These are phyloP conservation scores for Dasyornis broadbenti DNA, from an alignment of 2,113 vertebrate genomes.

Conservation along the genomic window DNA sequence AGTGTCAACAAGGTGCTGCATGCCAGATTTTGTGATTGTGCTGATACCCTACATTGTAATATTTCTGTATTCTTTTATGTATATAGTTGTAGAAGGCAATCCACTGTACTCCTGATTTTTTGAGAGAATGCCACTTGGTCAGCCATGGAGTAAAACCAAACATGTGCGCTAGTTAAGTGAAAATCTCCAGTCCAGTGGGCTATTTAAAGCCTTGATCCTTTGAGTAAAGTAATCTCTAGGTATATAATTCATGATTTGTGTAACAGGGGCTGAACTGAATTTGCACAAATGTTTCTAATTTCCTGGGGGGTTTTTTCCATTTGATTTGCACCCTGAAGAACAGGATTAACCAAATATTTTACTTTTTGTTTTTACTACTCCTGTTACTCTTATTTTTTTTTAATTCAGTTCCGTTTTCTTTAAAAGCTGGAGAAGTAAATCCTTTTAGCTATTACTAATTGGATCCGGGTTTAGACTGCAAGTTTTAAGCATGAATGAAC, in stretches of 20 bases:
- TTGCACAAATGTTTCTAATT: conserved; percentile 28
- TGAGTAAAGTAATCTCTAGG: not conserved
- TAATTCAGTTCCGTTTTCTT: not conserved
- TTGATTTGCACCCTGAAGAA: conserved; percentile 1
- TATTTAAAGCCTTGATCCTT: not conserved
- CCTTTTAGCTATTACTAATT: conserved; percentile 38
- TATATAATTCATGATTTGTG: not conserved
- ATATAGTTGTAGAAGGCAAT: not conserved
- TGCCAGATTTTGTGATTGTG: not conserved
- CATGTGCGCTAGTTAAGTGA: not conserved
- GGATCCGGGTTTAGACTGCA: conserved; percentile 18
- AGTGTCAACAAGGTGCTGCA: not conserved
- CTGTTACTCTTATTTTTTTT: conserved; percentile 20
- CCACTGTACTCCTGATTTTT: not conserved
- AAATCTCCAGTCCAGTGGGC: not conserved
- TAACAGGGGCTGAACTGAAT: not conserved
- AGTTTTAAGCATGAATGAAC: conserved; percentile 41
- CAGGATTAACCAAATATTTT: not conserved
- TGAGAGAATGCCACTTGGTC: not conserved
- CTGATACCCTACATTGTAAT: not conserved
- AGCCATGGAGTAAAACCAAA: not conserved
- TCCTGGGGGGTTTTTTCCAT: not conserved
- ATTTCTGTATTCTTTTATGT: not conserved
- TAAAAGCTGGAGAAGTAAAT: conserved; percentile 37
- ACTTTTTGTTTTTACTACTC: conserved; percentile 13